Evolutionary conservation across 2,888 invertebrate genomes (phyloP), one percentile per base, ranked within the genome.

Genomic region (Ectobius pallidus): DNA sequence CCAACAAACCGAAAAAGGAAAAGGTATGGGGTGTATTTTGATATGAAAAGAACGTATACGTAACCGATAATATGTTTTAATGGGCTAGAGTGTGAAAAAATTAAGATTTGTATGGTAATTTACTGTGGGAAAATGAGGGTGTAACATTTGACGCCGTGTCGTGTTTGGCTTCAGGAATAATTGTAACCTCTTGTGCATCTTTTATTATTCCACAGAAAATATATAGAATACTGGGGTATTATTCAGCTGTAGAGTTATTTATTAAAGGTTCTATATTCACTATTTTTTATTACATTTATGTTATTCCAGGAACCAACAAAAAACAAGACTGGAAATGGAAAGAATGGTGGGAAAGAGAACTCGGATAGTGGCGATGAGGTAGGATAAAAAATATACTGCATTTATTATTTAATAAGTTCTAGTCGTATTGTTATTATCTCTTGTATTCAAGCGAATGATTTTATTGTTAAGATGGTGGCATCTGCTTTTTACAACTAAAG

Each of bases 301-400:
- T 74, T 65, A 78, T 82, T 83, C 74, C 79, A 84, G 83, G 83
- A 83, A 75, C 77, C 82, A 74, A 78, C 78, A 73, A 83, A 83
- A 79, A 65, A 46, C 65, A 72, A 77, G 75, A 70, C 77, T 72
- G 76, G 76, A 71, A 83, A 83, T 79, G 81, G 80, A 76, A 83
- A 82, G 77, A 83, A 83, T 78, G 83, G 82, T 78, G 83, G 82
- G 77, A 83, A 82, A 79, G 83, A 83, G 75, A 78, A 74, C 69
- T 69, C 76, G 70, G 83, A 83, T 73, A 77, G 78, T 74, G 79
- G 77, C 69, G 83, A 83, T 75, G 83, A 83, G 83, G 83, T 83
- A 80, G 82, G 44, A 42, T 65, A 46, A 65, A 14, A 20, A 27
- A 9, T 65, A 34, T 34, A 7, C 11, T 11, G 34, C 34, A 7